These are phyloP conservation scores for Pristionchus exspectatus DNA, from an alignment of 2,888 invertebrate genomes.

Conservation along the genomic window DNA sequence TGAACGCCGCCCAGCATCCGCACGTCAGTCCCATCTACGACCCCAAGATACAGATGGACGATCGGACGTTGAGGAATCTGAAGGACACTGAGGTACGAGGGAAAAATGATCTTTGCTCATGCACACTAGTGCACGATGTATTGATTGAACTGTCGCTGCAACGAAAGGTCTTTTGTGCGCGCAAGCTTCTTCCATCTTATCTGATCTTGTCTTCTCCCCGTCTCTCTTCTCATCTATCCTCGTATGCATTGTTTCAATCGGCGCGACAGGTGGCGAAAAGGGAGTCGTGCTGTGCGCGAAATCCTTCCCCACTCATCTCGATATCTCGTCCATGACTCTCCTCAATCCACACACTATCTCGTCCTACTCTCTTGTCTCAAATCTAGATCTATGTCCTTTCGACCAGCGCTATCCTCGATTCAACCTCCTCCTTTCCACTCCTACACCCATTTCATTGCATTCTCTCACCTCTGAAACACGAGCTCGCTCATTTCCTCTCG, in stretches of 20 bases:
- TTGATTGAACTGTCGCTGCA: background rate
- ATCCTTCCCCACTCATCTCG: constrained; percentile 15
- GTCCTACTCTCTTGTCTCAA: constrained; percentile 25
- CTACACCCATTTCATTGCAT: background rate
- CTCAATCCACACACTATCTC: constrained; percentile 10
- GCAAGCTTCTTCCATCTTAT: background rate
- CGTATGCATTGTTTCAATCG: constrained; percentile 17
- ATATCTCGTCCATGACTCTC: constrained; percentile 26
- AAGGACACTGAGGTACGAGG: constrained; percentile 41
- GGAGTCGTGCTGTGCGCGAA: constrained; percentile 38
- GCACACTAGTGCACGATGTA: background rate
- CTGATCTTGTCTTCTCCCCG: background rate
- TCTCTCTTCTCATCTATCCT: background rate
- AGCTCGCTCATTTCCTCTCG: background rate
- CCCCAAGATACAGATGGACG: constrained; percentile 51
- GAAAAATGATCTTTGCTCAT: background rate
- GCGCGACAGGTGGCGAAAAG: constrained; percentile 24
- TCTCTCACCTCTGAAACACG: constrained; percentile 7
- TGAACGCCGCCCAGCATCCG: constrained; percentile 46
- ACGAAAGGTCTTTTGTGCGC: background rate
- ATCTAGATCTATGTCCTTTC: constrained; percentile 49
- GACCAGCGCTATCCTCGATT: background rate
- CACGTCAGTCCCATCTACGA: constrained; percentile 45
- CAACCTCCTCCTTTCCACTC: background rate
- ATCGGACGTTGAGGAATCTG: constrained; percentile 43